Conservation (phyloP, 2,797 vertebrate genomes). For the Falco berigora region DNA sequence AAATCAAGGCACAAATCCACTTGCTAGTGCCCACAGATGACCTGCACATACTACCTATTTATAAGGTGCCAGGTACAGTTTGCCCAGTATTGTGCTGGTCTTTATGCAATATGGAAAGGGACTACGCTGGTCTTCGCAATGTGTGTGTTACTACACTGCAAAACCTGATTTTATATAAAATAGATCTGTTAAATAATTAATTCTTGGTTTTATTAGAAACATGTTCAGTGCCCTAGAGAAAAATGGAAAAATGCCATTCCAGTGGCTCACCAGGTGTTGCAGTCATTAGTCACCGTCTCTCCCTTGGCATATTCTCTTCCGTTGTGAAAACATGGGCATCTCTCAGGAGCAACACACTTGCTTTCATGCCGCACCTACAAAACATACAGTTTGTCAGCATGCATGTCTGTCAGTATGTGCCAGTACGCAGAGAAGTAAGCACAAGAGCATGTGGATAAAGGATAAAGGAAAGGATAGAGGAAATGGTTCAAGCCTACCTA, state of each 20-base stretch:
- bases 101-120: not conserved
- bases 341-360: slow-evolving; percentile 81
- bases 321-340: slow-evolving; percentile 93
- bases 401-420: fast-evolving
- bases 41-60: not conserved
- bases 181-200: not conserved
- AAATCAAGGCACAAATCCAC: not conserved
- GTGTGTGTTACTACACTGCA: fast-evolving
- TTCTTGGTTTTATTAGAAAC: not conserved
- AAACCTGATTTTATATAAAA: not conserved
- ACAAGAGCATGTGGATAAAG: not conserved
- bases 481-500: not conserved
- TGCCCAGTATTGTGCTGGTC: not conserved
- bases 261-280: slow-evolving; percentile 89
- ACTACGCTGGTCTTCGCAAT: not conserved
- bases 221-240: not conserved
- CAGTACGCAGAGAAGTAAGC: not conserved
- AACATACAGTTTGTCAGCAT: not conserved
- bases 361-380: slow-evolving; percentile 83
- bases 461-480: not conserved
- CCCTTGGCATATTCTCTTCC: slow-evolving; percentile 83
- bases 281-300: slow-evolving; percentile 79
- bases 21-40: not conserved
- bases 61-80: not conserved
- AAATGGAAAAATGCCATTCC: not conserved